phyloP scores from a whole-genome alignment of 2,797 vertebrate genomes.

The Gymnoscopelus braueri region DNA sequence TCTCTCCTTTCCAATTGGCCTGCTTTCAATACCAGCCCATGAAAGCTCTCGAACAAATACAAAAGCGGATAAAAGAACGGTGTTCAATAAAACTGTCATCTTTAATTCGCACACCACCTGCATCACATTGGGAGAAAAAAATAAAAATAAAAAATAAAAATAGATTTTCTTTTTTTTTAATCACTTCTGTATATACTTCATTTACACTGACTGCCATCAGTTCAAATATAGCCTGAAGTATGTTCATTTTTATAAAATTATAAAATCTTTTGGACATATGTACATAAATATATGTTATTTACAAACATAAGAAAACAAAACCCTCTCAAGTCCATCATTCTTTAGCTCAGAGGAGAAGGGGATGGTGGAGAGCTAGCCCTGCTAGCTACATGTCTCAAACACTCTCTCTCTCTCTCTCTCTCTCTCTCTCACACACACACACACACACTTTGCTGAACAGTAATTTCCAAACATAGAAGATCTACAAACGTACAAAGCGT shows the following conservation, averaged over 20 bases:
- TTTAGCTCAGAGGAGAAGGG: slow-evolving; percentile 24
- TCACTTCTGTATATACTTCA: slow-evolving; percentile 65
- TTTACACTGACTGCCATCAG: slow-evolving; percentile 69
- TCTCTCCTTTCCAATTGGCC: too few species aligned
- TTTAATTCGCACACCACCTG: slow-evolving; percentile 72
- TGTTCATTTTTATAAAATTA: slow-evolving; percentile 83
- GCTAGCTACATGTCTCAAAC: slow-evolving; percentile 66
- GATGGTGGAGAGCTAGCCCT: slow-evolving; percentile 72
- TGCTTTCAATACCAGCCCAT: too few species aligned
- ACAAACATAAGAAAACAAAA: slow-evolving; percentile 66
- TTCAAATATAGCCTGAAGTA: slow-evolving; percentile 70
- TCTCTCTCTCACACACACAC: not conserved
- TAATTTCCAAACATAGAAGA: too few species aligned
- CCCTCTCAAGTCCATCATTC: slow-evolving; percentile 50
- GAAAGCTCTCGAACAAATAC: too few species aligned
- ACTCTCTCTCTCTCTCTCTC: not conserved
- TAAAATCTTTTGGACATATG: slow-evolving; percentile 73
- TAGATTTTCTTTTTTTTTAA: slow-evolving; percentile 46
- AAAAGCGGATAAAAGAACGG: not conserved
- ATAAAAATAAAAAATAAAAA: slow-evolving; percentile 53
- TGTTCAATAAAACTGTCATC: slow-evolving; percentile 38
- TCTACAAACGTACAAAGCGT: too few species aligned
- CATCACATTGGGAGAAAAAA: slow-evolving; percentile 57
- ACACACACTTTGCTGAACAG: slow-evolving; percentile 3
- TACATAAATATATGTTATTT: slow-evolving; percentile 73